phyloP scores from a whole-genome alignment of 2,797 vertebrate species.

The Crenichthys baileyi region DNA sequence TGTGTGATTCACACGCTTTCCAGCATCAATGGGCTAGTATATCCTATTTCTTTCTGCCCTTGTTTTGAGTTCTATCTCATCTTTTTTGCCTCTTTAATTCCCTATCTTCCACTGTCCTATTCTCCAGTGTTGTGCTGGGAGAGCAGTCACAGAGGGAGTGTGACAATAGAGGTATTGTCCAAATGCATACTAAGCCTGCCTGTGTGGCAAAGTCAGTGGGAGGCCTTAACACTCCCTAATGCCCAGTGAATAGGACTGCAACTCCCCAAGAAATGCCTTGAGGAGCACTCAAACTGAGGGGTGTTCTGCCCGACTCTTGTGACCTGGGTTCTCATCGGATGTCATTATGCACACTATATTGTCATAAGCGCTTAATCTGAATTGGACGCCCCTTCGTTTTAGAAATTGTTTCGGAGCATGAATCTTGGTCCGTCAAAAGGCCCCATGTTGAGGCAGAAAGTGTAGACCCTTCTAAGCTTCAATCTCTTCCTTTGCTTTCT shows the following conservation, averaged over 20 bases:
- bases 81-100: constrained; percentile 64
- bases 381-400: constrained; percentile 65
- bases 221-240: constrained; percentile 68
- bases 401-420: constrained; percentile 55
- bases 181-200: constrained; percentile 64
- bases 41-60: constrained; percentile 48
- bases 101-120: constrained; percentile 57
- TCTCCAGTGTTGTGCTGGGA: constrained; percentile 38
- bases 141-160: constrained; percentile 47
- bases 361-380: constrained; percentile 69
- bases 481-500: constrained; percentile 30
- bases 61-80: constrained; percentile 61
- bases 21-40: constrained; percentile 53
- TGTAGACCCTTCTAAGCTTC: constrained; percentile 25
- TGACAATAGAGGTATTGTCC: constrained; percentile 75
- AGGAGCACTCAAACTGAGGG: constrained; percentile 51
- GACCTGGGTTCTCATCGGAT: constrained; percentile 42
- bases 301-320: constrained; percentile 53
- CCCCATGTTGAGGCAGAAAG: constrained; percentile 29
- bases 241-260: constrained; percentile 62
- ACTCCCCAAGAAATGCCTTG: constrained; percentile 59
- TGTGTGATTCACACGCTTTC: constrained; percentile 25
- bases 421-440: constrained; percentile 48
- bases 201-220: constrained; percentile 63
- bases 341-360: constrained; percentile 31